Evolutionary conservation across 2,113 vertebrate species (phyloP), one percentile per base, ranked within the genome.

Genomic region (Engraulis encrasicolus): DNA sequence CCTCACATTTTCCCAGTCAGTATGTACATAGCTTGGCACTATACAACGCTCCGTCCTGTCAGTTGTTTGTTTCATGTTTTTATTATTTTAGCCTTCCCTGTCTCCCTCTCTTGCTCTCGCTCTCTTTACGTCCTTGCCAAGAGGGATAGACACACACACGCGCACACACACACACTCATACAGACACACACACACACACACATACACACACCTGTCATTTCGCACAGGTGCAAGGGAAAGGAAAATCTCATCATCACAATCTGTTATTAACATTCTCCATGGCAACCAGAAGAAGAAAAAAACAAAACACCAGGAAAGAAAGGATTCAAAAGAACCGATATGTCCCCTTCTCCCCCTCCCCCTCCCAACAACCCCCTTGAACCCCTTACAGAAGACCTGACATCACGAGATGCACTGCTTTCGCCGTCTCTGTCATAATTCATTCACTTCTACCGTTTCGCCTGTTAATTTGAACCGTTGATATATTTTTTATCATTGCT

Each of bases 11-110:
- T 90, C 87, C 90, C 83, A 93, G 90, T 94, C 92, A 94, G 91
- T 89, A 95, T 95, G 92, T 95, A 95, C 94, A 95, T 89, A 94
- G 92, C 92, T 95, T 95, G 94, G 95, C 95, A 95, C 95, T 95
- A 94, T 95, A 94, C 94, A 95, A 91, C 91, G 91, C 92, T 84
- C 87, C 50, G 74, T 88, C 82, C 82, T 85, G 86, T 88, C 88
- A 89, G 85, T 84, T 82, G 81, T 79, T 36, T 61, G n/a, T n/a
- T n/a, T n/a, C n/a, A n/a, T n/a, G n/a, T 50, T 58, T 7, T 78
- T 61, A 79, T 87, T 91, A 88, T 34, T 66, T 66, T 66, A 66
- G 58, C 58, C 58, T 66, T 66, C 23, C 58, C 23, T 14, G 23
- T 66, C 58, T 66, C 58, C 58, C 58, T 66, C 58, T 66, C 58